Conservation (phyloP, 2,113 vertebrate species). For the Cinclus mexicanus region DNA sequence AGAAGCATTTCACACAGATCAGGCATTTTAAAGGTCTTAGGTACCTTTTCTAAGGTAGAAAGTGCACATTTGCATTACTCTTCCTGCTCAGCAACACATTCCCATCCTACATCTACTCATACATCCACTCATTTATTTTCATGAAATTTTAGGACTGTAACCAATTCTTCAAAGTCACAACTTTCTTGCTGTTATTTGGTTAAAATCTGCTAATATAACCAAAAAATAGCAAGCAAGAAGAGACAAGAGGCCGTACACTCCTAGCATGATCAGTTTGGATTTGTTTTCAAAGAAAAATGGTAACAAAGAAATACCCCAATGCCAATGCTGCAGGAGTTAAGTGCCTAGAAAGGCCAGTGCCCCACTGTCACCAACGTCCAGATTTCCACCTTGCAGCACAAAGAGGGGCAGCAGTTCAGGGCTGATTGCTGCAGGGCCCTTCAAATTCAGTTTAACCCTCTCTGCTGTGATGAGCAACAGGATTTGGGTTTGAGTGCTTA, state of each 20-base stretch:
- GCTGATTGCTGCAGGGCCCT: slow-evolving; percentile 1
- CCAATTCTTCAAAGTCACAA: neutral
- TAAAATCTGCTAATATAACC: neutral
- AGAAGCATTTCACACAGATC: neutral
- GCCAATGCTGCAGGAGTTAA: neutral
- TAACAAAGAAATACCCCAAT: neutral
- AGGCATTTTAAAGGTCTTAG: neutral
- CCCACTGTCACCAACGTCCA: neutral
- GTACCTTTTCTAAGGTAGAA: neutral
- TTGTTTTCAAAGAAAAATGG: neutral
- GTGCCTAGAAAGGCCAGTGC: neutral
- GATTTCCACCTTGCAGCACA: slow-evolving; percentile 5
- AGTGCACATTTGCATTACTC: neutral
- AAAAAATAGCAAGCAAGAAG: neutral
- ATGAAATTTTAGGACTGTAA: neutral
- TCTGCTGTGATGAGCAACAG: neutral
- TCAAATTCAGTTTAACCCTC: slow-evolving; percentile 18
- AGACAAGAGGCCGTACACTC: neutral
- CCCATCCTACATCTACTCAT: neutral
- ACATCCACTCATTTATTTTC: neutral
- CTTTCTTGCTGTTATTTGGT: neutral
- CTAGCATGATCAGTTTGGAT: neutral
- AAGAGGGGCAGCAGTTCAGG: neutral
- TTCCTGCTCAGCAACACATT: neutral
- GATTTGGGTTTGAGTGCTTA: neutral